phyloP scores from a whole-genome alignment of 2,888 invertebrate species.

The Drosophila algonquin region DNA sequence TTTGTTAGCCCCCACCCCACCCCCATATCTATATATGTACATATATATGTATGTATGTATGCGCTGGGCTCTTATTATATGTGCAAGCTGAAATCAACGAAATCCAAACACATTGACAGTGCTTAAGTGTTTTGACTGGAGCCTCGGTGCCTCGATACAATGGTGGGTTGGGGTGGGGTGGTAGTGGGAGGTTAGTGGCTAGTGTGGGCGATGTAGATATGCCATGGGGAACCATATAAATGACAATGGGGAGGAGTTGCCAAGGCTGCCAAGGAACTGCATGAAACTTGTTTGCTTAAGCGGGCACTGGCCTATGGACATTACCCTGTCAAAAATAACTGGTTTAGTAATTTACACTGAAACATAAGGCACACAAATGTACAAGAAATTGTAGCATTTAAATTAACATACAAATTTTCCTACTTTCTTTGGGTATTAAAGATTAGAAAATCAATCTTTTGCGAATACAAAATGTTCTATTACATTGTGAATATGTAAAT shows the following conservation, averaged over 20 bases:
- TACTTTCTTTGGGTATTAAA: too few relatives aligned
- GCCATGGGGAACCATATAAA: not conserved
- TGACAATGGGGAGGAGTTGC: not conserved
- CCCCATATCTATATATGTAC: not conserved
- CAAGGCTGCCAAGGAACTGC: not conserved
- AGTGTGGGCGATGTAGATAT: conserved; percentile 6
- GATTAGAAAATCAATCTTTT: too few relatives aligned
- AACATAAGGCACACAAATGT: too few relatives aligned
- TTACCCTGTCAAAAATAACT: not conserved
- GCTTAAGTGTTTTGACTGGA: conserved; percentile 52
- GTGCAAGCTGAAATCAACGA: conserved; percentile 52
- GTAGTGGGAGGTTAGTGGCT: not conserved
- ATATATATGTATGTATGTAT: too few relatives aligned
- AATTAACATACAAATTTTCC: not conserved
- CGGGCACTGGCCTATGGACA: not conserved
- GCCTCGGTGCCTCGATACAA: conserved; percentile 8
- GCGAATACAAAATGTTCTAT: not conserved
- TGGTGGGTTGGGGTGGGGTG: not conserved
- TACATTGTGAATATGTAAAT: not conserved
- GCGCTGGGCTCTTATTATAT: conserved; percentile 18
- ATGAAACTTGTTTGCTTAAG: not conserved
- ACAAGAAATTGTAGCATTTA: too few relatives aligned
- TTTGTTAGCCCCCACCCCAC: conserved; percentile 3
- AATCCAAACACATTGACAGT: conserved; percentile 66
- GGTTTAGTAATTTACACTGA: not conserved